Evolutionary conservation across 2,113 vertebrate genomes (phyloP).

Genomic region (Pongo pygmaeus): DNA sequence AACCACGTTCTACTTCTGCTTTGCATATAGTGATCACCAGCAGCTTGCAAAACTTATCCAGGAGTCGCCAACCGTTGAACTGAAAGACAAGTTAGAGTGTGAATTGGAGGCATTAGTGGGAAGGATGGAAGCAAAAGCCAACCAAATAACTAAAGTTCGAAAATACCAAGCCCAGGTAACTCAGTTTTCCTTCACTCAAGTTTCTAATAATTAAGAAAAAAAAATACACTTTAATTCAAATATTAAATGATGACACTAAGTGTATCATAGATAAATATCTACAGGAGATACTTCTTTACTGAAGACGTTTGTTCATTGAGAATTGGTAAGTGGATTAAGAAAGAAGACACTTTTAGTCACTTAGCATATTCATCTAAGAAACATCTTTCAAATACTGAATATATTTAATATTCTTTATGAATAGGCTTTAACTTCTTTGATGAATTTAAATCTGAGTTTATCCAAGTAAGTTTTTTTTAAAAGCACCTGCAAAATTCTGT

Average conservation of each 20-base stretch:
- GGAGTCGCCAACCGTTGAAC: conserved; percentile 81
- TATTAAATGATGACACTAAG: not conserved
- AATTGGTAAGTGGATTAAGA: not conserved
- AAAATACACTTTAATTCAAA: not conserved
- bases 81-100: conserved; percentile 88
- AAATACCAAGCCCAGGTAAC: conserved; percentile 90
- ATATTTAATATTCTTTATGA: conserved; percentile 6
- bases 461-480: not conserved
- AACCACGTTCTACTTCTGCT: not conserved
- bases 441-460: not conserved
- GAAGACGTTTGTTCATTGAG: not conserved
- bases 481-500: not conserved
- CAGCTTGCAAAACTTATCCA: conserved; percentile 89
- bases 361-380: not conserved
- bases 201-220: not conserved
- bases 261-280: not conserved
- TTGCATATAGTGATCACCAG: conserved; percentile 88
- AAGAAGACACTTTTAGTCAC: not conserved
- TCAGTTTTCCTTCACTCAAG: not conserved
- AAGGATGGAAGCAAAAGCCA: conserved; percentile 96
- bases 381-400: not conserved
- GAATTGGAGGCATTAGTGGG: conserved; percentile 90
- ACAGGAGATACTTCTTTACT: not conserved
- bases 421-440: not conserved
- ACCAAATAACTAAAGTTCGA: conserved; percentile 93